Conservation (phyloP, 2,888 invertebrate genomes). For the Ariolimax columbianus region DNA sequence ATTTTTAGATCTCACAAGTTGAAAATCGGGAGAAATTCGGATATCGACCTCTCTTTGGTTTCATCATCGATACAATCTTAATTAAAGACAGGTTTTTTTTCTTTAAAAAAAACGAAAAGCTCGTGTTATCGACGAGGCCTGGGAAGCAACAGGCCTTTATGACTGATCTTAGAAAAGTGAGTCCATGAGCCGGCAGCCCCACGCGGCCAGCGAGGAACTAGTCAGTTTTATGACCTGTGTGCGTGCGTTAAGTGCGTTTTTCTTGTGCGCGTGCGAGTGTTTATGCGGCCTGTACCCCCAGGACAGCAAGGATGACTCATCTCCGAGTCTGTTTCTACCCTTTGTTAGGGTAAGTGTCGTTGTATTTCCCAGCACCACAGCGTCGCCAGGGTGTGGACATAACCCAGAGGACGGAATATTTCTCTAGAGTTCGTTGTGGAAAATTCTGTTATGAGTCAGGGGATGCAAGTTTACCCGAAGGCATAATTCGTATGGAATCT, state of each 20-base stretch:
- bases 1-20: conserved; percentile 4
- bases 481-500: too few species aligned
- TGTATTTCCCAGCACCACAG: too few species aligned
- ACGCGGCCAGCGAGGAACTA: neutral
- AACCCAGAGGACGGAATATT: too few species aligned
- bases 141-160: neutral
- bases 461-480: too few species aligned
- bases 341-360: neutral
- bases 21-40: neutral
- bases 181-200: neutral
- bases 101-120: neutral
- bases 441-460: too few species aligned
- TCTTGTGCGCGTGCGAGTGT: conserved; percentile 20
- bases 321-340: neutral
- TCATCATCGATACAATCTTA: neutral
- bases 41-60: neutral
- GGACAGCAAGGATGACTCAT: conserved; percentile 18
- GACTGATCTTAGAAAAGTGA: too few species aligned
- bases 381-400: too few species aligned
- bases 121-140: too few species aligned
- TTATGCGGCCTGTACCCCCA: conserved; percentile 6
- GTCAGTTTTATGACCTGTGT: neutral
- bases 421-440: too few species aligned
- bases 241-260: conserved; percentile 29
- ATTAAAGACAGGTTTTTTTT: neutral